Evolutionary conservation across 2,888 invertebrate species (phyloP), one percentile per base, ranked within the genome.

Genomic region (Ormia ochracea): DNA sequence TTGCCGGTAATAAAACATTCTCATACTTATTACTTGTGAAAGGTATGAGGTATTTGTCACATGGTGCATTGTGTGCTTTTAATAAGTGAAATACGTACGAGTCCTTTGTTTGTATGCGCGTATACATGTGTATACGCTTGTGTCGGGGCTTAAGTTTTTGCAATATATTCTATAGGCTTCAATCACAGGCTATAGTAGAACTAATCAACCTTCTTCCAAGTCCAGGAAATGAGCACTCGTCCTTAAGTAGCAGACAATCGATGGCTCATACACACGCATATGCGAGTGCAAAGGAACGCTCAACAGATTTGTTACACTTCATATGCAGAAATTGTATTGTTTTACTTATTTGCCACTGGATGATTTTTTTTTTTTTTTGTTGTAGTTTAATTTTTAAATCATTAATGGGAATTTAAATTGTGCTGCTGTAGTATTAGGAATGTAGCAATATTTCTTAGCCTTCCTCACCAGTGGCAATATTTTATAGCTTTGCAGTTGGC

Each of bases 241-340:
- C 23, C 21, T 75, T 36, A 75, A 75, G 75, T 75, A 43, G 66
- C 75, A 66, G 75, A 68, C 66, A 75, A 75, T 68, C 33, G 66
- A 36, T 23, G 36, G 4, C 45, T 4, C 5, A 36, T 6, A 33
- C 23, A 70, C 19, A 59, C 48, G n/a, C n/a, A n/a, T n/a, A n/a
- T n/a, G n/a, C n/a, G n/a, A n/a, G n/a, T n/a, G n/a, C n/a, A n/a
- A n/a, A n/a, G n/a, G n/a, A 43, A 26, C 43, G 45, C 59, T 50
- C 23, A 3, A 43, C 54, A 45, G 23, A 68, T 75, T 68, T 68
- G 75, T 59, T 75, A 75, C 66, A 75, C 66, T 68, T 68, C 66
- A 43, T 36, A 56, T 14, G 14, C 66, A 75, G 59, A 68, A 59
- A 19, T 43, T 52, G 9, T 61, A 43, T 66, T 74, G 56, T 73